These are phyloP conservation scores for Andrena camellia DNA, from an alignment of 2,888 invertebrate species.

Conservation along the genomic window DNA sequence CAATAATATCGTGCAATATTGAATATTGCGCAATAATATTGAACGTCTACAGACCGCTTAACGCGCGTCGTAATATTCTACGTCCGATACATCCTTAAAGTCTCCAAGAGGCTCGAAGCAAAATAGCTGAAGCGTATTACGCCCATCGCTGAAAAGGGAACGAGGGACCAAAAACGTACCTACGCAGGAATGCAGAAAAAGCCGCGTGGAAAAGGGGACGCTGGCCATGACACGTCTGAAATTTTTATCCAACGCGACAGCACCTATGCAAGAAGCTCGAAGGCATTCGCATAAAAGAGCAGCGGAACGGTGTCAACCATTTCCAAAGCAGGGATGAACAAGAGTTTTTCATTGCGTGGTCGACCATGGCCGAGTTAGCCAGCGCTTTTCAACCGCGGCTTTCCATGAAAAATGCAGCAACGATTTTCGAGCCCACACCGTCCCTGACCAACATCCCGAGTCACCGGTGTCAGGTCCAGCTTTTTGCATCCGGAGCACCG, in stretches of 20 bases:
- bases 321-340: not conserved
- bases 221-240: not conserved
- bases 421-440: slow-evolving; percentile 27
- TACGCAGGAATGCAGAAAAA: not conserved
- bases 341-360: no score
- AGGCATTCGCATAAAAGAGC: not conserved
- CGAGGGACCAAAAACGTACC: not conserved
- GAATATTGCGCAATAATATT: no score
- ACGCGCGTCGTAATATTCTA: no score
- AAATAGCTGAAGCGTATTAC: not conserved
- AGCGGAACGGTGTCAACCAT: slow-evolving; percentile 10
- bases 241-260: not conserved
- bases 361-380: slow-evolving; percentile 49
- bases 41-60: no score
- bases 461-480: not conserved
- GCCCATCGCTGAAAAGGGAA: not conserved
- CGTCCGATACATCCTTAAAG: no score
- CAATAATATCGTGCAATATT: no score
- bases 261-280: not conserved
- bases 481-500: slow-evolving; percentile 1
- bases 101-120: not conserved
- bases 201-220: not conserved
- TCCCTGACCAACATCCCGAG: slow-evolving; percentile 44
- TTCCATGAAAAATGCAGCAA: slow-evolving; percentile 44
- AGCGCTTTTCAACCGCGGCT: slow-evolving; percentile 9